phyloP scores from a whole-genome alignment of 2,113 vertebrate genomes.

The Miniopterus natalensis region DNA sequence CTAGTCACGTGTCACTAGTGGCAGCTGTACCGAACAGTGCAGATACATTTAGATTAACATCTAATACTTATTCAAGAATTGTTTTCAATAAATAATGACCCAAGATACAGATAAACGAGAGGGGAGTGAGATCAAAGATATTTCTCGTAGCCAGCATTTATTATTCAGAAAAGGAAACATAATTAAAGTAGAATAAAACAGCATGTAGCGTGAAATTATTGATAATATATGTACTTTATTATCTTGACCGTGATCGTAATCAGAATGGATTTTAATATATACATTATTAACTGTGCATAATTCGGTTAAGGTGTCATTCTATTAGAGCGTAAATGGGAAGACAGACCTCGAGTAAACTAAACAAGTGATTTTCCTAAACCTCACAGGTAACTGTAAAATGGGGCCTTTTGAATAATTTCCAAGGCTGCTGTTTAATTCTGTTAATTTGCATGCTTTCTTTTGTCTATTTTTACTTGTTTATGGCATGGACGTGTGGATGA shows the following conservation, averaged over 20 bases:
- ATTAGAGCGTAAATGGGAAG: not conserved
- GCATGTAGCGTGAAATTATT: not conserved
- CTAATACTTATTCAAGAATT: not conserved
- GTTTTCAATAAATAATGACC: not conserved
- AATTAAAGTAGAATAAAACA: not conserved
- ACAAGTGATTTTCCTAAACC: not conserved
- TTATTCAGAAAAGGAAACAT: not conserved
- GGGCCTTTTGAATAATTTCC: not conserved
- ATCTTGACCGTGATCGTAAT: not conserved
- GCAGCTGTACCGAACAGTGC: not conserved
- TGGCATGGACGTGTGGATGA: not conserved
- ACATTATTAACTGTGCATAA: not conserved
- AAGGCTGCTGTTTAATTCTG: not conserved
- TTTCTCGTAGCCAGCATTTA: not conserved
- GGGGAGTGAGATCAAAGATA: not conserved
- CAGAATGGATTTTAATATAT: not conserved
- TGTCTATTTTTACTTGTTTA: not conserved
- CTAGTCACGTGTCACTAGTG: not conserved
- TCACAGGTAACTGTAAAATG: not conserved
- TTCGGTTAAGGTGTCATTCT: not conserved
- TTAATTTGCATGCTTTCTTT: constrained; percentile 16
- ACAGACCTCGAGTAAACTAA: not conserved
- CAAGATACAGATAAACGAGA: not conserved
- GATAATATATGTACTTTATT: not conserved
- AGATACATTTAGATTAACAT: not conserved